Percentiles rank a stretch among this genome's conserved stretches.
Conservation (phyloP, 2,797 vertebrate genomes). For the Anomalospiza imberbis region DNA sequence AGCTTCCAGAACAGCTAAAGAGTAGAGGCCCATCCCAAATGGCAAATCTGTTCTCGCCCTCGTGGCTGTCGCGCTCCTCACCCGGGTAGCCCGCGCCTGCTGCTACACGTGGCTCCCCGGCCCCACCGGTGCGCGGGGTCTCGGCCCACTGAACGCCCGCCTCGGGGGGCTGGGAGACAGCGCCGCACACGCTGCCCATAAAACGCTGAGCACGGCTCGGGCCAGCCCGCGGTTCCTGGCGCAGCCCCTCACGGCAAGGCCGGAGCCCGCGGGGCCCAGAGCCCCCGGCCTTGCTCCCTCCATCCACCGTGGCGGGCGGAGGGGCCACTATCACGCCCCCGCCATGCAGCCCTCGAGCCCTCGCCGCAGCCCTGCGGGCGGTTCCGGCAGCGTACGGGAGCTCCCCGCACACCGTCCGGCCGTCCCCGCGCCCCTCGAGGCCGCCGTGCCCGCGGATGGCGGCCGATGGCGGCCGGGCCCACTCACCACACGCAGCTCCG, state of each 20-base stretch:
- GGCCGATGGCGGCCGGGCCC: rapidly evolving
- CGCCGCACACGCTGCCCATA: rapidly evolving
- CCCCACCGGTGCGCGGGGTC: not conserved
- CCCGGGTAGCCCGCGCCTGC: not conserved
- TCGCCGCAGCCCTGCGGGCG: rapidly evolving
- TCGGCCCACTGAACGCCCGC: not conserved
- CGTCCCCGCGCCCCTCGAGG: rapidly evolving
- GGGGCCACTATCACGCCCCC: rapidly evolving
- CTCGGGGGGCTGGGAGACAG: too few species aligned
- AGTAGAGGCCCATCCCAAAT: rapidly evolving
- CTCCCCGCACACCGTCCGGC: too few species aligned
- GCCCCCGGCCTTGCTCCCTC: not conserved
- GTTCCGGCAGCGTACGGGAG: too few species aligned
- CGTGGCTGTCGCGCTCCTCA: not conserved
- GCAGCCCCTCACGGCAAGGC: not conserved
- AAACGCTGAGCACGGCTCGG: too few species aligned
- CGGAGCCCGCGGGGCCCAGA: not conserved
- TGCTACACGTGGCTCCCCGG: rapidly evolving
- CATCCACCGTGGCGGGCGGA: not conserved
- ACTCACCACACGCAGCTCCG: rapidly evolving
- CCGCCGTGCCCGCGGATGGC: not conserved
- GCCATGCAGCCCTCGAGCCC: rapidly evolving
- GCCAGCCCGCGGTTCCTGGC: not conserved
- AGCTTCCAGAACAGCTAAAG: not conserved
- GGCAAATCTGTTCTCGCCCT: too few species aligned